phyloP scores from a whole-genome alignment of 2,888 invertebrate genomes.

The Serripes groenlandicus region DNA sequence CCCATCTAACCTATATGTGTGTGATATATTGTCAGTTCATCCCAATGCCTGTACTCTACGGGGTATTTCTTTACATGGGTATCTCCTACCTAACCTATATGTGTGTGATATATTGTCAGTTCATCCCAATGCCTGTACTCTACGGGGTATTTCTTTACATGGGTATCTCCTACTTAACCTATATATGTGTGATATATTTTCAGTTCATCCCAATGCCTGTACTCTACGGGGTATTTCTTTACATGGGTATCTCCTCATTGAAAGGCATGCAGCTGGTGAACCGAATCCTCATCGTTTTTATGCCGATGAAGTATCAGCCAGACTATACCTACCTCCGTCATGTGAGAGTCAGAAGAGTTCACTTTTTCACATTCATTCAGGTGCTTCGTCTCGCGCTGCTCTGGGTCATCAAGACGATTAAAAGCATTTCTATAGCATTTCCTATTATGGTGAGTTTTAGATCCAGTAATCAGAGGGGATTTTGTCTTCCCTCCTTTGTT shows the following conservation, averaged over 20 bases:
- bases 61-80: no score
- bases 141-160: no score
- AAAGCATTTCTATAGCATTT: constrained; percentile 96
- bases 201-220: constrained; percentile 98
- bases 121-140: no score
- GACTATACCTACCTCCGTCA: constrained; percentile 99
- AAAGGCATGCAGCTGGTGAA: constrained; percentile 98
- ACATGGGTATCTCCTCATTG: constrained; percentile 98
- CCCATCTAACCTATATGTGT: no score
- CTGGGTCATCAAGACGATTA: constrained; percentile 91
- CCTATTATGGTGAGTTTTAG: constrained; percentile 93
- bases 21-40: no score
- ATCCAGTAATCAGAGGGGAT: no score
- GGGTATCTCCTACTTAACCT: no score
- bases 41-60: no score
- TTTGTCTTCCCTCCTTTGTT: no score
- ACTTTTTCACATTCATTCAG: constrained; percentile 87
- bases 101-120: no score
- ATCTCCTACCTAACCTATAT: no score
- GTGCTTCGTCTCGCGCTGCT: constrained; percentile 78
- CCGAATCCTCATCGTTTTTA: constrained; percentile 96
- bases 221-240: constrained; percentile 98
- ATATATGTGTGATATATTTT: no score
- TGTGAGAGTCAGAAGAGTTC: constrained; percentile 94
- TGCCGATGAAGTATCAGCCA: constrained; percentile 99